Base-by-base conservation (phyloP, 2,888 invertebrate genomes). In the Cynaeus angustus region DNA sequence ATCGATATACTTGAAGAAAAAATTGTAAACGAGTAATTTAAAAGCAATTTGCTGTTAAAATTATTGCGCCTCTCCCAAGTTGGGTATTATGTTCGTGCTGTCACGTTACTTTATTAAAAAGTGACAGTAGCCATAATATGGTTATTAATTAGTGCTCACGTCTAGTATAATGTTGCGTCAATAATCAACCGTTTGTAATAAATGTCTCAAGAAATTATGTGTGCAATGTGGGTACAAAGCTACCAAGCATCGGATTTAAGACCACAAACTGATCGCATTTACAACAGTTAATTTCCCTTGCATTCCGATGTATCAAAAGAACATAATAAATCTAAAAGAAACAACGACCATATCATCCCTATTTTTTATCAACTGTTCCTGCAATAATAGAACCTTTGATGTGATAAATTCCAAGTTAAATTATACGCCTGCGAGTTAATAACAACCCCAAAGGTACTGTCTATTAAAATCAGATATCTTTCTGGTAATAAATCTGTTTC, bases 401-500 rank as follows among this genome's bases (percentile, higher is more conserved):
- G 43, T 53, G 45, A 65, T 65, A 65, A 65, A 65, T 65, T 30
- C 52, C 43, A 26, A 8, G 4, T 12, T 30, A 65, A 65, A 65
- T 65, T 65, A 65, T 53, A 53, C 62, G 33, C 30, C 46, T 45
- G 52, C 8, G 26, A 65, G 43, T 65, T 65, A 65, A 64, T 64
- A 64, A 65, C 65, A 65, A 30, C 65, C 65, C 43, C 55, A 50
- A 53, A 65, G 53, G 53, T 53, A 45, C 33, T 55, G 33, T 13
- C 53, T 33, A 64, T 65, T 65, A 65, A 53, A 65, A 65, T 53
- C 53, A 65, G 53, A 65, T 65, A 53, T 53, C 41, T 65, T 55
- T 45, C 30, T 55, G 43, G 45, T 21, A 28, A 56, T 56, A 66
- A 66, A 66, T 66, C 66, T 56, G 26, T 48, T 66, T 56, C 56